Evolutionary conservation across 1,140 invertebrate species (phyloP).

Genomic region (Solenopsis fugax): DNA sequence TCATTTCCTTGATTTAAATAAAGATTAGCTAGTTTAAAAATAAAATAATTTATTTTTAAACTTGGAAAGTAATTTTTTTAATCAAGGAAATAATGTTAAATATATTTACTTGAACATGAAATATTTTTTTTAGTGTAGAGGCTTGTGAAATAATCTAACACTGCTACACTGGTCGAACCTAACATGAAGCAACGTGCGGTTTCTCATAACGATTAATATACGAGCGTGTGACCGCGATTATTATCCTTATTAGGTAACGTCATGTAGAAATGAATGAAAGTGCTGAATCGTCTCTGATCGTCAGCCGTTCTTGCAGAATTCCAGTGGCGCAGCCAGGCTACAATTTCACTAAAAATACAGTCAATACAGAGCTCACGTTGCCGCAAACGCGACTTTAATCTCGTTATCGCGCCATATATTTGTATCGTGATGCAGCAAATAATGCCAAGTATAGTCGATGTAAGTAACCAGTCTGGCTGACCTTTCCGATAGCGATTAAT

Average conservation of each 20-base stretch:
- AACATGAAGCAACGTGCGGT: neutral
- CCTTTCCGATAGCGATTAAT: conserved; percentile 50
- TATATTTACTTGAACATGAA: no score
- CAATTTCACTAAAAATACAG: conserved; percentile 37
- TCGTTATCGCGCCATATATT: conserved; percentile 19
- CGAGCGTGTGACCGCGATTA: neutral
- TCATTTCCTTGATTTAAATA: no score
- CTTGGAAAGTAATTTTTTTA: no score
- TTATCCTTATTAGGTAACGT: neutral
- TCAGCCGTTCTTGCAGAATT: conserved; percentile 6
- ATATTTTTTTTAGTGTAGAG: no score
- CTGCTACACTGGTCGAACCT: neutral
- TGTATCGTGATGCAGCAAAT: conserved; percentile 51
- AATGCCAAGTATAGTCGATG: conserved; percentile 56
- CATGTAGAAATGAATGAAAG: neutral
- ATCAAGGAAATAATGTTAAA: no score
- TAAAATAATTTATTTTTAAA: no score
- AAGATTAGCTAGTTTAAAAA: no score
- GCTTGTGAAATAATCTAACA: neutral
- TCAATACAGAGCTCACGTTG: conserved; percentile 29
- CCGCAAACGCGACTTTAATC: conserved; percentile 51
- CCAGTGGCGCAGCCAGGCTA: neutral
- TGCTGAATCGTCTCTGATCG: neutral
- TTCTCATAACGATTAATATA: conserved; percentile 1
- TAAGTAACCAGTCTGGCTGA: conserved; percentile 35